Base-by-base conservation (phyloP, 37 sponge, comb jelly and placozoan species). In the Bolinopsis microptera region DNA sequence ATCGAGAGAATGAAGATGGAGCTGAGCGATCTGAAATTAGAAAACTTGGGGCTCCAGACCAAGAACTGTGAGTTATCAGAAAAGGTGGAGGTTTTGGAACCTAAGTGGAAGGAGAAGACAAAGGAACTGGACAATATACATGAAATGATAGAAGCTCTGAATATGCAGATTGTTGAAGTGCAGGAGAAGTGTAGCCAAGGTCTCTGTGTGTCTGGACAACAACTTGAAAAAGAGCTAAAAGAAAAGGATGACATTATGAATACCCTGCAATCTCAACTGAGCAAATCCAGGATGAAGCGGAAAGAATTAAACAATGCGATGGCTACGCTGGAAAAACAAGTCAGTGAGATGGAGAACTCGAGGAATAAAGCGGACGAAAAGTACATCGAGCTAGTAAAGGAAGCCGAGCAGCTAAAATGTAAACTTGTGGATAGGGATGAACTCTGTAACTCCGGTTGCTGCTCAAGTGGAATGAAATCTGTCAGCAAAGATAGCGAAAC, bases 1-100 rank as follows among this genome's bases (percentile, higher is more conserved):
- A 72, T 72, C 31, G 75, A 72, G 75, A n/a, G 75, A 28, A 72
- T 72, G 75, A 72, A 72, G 75, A 30, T 28, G 75, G 75, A 72
- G 75, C 5, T 72, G 75, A 28, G 75, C 5, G 75, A 72, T n/a
- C 31, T 72, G 75, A 72, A 72, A n/a, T 30, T 30, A n/a, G 75
- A 72, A n/a, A 72, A 72, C 31, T 21, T 72, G 3, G 75, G 31
- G 18, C 31, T 72, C 5, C 31, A 21, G 75, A 72, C 75, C 31
- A 72, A 28, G 75, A 72, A 72, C 75, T 30, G 22, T 30, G 75
- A 72, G 18, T n/a, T 72, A 5, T 30, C 26, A 5, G 75, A 72
- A 23, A 72, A 72, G 75, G 3, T 72, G 31, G 31, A 3, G 26
- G 3, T 72, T 2, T 28, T 72, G 75, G 75, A 28, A 30, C 75